Evolutionary conservation across 2,113 vertebrate species (phyloP).

Genomic region (Amia ocellicauda): DNA sequence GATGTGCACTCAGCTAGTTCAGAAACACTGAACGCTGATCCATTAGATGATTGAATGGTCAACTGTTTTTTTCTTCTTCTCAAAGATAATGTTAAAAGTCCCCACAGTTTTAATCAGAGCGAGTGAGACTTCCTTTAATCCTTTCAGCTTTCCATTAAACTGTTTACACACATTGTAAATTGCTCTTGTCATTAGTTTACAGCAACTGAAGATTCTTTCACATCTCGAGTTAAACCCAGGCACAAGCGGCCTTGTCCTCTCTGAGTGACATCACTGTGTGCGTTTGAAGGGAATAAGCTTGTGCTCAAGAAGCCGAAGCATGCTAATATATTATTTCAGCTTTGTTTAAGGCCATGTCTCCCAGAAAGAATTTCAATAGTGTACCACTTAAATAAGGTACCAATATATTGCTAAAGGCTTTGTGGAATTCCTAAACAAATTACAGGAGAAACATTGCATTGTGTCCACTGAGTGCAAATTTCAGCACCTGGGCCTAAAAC

Average conservation of each 20-base stretch:
- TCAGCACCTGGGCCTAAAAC: constrained; percentile 34
- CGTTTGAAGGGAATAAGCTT: constrained; percentile 29
- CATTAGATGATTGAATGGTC: constrained; percentile 8
- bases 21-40: neutral
- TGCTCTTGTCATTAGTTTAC: constrained; percentile 43
- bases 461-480: constrained; percentile 21
- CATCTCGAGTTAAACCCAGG: constrained; percentile 16
- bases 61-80: neutral
- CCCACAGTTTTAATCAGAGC: constrained; percentile 31
- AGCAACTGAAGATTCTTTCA: constrained; percentile 27
- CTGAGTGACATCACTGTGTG: constrained; percentile 23
- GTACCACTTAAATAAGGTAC: neutral
- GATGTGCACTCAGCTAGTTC: neutral
- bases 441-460: constrained; percentile 8
- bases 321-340: constrained; percentile 28
- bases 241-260: constrained; percentile 26
- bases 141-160: constrained; percentile 43
- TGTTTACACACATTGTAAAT: constrained; percentile 48
- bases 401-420: constrained; percentile 19
- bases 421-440: constrained; percentile 15
- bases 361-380: constrained; percentile 21
- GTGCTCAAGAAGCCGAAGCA: constrained; percentile 15
- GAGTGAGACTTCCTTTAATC: constrained; percentile 44
- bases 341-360: constrained; percentile 24
- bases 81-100: constrained; percentile 29